A percentile compares a stretch with the other conserved stretches of the same genome.
These are phyloP conservation scores for Drosophila vallismaia DNA, from an alignment of 2,888 invertebrate genomes.

Conservation along the genomic window DNA sequence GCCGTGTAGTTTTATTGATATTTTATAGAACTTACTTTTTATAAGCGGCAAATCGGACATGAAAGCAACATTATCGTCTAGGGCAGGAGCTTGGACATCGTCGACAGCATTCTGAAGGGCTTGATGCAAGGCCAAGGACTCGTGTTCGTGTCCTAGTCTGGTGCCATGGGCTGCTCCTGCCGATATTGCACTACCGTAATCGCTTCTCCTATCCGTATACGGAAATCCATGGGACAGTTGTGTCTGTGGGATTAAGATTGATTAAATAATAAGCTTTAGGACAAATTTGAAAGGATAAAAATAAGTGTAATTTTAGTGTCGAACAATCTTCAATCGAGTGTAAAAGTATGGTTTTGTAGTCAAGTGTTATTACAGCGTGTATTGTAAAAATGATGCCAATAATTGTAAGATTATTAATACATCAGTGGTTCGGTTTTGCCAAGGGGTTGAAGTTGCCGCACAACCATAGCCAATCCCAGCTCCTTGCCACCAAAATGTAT, in stretches of 20 bases:
- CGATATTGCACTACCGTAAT: conserved; percentile 86
- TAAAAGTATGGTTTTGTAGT: conserved; percentile 2
- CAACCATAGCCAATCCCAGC: conserved; percentile 66
- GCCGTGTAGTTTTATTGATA: too few relatives aligned
- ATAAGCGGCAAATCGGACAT: conserved; percentile 95
- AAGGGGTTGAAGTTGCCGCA: conserved; percentile 57
- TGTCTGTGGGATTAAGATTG: conserved; percentile 67
- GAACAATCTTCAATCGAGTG: neutral
- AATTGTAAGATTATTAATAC: conserved; percentile 37
- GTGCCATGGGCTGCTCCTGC: conserved; percentile 85
- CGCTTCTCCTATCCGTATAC: conserved; percentile 85
- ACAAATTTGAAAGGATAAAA: too few relatives aligned
- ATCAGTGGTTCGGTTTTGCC: conserved; percentile 28
- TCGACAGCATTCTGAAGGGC: conserved; percentile 89
- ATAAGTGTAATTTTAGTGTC: too few relatives aligned
- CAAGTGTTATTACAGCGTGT: conserved; percentile 7
- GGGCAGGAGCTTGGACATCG: conserved; percentile 89
- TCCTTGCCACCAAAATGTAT: conserved; percentile 48
- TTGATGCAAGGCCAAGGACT: conserved; percentile 91
- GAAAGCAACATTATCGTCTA: conserved; percentile 94
- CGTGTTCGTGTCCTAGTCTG: conserved; percentile 86
- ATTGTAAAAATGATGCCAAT: conserved; percentile 22
- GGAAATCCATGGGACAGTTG: conserved; percentile 88
- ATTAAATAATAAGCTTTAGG: too few relatives aligned
- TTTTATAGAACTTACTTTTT: conserved; percentile 90